Percentiles rank a stretch among this genome's conserved stretches.
Evolutionary conservation across 2,113 vertebrate species (phyloP).

Genomic region (Ellobius talpinus): DNA sequence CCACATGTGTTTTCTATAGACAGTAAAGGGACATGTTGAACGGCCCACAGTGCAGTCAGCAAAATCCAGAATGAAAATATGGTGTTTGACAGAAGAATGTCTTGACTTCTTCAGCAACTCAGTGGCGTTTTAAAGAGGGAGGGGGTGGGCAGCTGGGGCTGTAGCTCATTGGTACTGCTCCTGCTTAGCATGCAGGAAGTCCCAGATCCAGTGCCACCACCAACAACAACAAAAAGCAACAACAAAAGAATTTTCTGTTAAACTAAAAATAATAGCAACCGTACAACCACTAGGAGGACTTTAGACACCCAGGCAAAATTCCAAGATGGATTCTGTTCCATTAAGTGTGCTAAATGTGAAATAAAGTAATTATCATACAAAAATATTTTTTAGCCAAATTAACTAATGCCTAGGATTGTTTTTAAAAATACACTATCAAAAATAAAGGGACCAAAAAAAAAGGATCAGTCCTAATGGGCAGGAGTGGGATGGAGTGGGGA

Average conservation of each 20-base stretch:
- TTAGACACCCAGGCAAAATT: background rate
- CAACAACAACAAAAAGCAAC: background rate
- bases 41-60: background rate
- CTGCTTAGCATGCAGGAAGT: background rate
- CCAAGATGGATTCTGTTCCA: background rate
- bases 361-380: background rate
- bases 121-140: background rate
- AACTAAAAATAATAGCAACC: background rate
- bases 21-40: background rate
- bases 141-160: background rate
- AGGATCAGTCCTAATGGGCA: background rate
- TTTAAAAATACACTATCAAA: background rate
- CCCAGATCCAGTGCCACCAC: background rate
- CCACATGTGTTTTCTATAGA: background rate
- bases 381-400: constrained; percentile 13
- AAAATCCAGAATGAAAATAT: constrained; percentile 14
- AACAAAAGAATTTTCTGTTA: background rate
- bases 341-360: background rate
- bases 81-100: constrained; percentile 19
- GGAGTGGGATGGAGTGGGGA: accelerated
- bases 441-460: background rate
- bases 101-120: background rate
- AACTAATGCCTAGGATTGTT: constrained; percentile 17
- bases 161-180: background rate
- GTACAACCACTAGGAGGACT: background rate